These are phyloP conservation scores for Urophycis tenuis DNA, from an alignment of 2,797 vertebrate genomes.

Conservation along the genomic window DNA sequence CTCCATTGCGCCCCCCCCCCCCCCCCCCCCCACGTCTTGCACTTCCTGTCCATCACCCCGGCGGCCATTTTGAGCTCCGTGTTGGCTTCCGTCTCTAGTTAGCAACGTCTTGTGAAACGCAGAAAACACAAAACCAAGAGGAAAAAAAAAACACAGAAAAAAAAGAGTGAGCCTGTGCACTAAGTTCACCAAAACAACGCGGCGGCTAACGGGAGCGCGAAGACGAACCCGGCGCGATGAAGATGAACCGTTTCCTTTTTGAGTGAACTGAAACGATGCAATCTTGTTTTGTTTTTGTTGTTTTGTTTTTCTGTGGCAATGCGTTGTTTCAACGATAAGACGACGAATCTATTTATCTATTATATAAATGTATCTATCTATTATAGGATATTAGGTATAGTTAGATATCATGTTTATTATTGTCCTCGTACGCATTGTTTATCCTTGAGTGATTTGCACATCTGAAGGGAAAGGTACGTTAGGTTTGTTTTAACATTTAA, in stretches of 20 bases:
- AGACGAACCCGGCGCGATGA: no score
- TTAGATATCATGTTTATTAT: conserved; percentile 5
- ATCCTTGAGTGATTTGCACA: conserved; percentile 4
- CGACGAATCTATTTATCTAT: conserved; percentile 36
- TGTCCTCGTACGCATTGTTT: background rate
- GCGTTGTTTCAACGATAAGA: conserved; percentile 56
- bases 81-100: background rate
- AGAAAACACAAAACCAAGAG: no score
- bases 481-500: background rate
- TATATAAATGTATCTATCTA: conserved; percentile 59
- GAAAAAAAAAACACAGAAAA: background rate
- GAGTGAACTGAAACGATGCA: background rate
- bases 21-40: no score
- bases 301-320: conserved; percentile 25
- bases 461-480: background rate
- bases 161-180: background rate
- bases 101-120: background rate
- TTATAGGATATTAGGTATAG: conserved; percentile 20
- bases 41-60: background rate
- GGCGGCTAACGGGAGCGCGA: background rate
- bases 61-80: background rate
- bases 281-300: no score
- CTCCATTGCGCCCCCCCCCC: background rate
- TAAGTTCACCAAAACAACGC: background rate
- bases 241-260: no score